phyloP scores from a whole-genome alignment of 1,140 invertebrate genomes.

The Hermatobates lingyangjiaoensis region DNA sequence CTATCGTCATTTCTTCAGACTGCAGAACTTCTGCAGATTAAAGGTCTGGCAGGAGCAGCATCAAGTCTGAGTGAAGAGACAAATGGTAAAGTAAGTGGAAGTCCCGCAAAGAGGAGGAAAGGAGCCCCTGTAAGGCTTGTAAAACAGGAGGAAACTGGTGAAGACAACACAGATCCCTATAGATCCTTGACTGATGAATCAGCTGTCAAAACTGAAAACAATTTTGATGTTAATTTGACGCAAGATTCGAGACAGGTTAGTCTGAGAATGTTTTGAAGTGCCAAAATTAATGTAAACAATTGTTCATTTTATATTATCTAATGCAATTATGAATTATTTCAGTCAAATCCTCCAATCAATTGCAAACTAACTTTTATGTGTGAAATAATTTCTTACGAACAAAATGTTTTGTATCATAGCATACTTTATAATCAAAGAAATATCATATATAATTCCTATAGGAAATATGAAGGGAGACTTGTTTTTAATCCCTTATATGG shows the following conservation, averaged over 20 bases:
- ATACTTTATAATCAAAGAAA: too few relatives aligned
- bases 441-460: too few relatives aligned
- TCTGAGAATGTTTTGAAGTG: too few relatives aligned
- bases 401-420: too few relatives aligned
- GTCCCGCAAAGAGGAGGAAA: constrained; percentile 15
- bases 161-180: constrained; percentile 10
- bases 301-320: too few relatives aligned
- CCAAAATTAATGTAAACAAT: too few relatives aligned
- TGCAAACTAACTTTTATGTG: too few relatives aligned
- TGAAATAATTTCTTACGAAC: too few relatives aligned
- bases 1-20: constrained; percentile 69
- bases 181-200: constrained; percentile 8
- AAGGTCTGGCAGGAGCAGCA: constrained; percentile 53
- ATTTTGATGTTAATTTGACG: constrained; percentile 4
- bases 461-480: too few relatives aligned
- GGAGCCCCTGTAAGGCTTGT: constrained; percentile 14
- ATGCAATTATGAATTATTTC: too few relatives aligned
- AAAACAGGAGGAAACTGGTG: constrained; percentile 12
- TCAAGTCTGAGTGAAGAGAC: constrained; percentile 13
- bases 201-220: neutral
- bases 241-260: constrained; percentile 12
- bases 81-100: neutral
- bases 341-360: too few relatives aligned
- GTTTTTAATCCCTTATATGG: too few relatives aligned
- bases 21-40: constrained; percentile 70